Evolutionary conservation across 2,888 invertebrate genomes (phyloP).

Genomic region (Drosophila monieri): DNA sequence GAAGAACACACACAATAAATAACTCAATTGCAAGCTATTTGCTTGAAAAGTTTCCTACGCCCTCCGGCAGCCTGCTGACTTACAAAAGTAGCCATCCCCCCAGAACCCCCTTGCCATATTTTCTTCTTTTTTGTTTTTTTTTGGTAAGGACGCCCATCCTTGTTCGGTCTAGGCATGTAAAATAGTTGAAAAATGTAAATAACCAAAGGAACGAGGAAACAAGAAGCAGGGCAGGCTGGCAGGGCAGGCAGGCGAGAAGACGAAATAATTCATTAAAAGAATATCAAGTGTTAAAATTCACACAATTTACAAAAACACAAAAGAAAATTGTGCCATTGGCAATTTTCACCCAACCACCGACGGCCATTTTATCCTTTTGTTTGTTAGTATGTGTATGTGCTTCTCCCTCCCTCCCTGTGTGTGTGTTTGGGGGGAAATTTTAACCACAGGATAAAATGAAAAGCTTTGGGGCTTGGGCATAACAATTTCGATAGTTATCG

Average conservation of each 20-base stretch:
- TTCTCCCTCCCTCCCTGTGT: background rate
- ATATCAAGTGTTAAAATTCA: slow-evolving; percentile 80
- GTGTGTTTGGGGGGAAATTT: slow-evolving; percentile 10
- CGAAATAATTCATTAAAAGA: slow-evolving; percentile 76
- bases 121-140: background rate
- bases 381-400: slow-evolving; percentile 9
- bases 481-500: slow-evolving; percentile 25
- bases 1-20: slow-evolving; percentile 59
- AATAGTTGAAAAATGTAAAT: slow-evolving; percentile 77
- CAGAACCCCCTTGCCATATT: background rate
- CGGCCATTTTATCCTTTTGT: slow-evolving; percentile 1
- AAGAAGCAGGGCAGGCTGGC: background rate
- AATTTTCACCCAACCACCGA: slow-evolving; percentile 14
- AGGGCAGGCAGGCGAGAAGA: slow-evolving; percentile 35
- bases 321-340: slow-evolving; percentile 63
- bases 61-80: slow-evolving; percentile 59
- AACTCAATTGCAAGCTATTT: slow-evolving; percentile 78
- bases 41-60: slow-evolving; percentile 64
- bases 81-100: slow-evolving; percentile 30
- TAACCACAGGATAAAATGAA: slow-evolving; percentile 19
- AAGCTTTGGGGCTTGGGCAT: slow-evolving; percentile 4
- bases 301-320: slow-evolving; percentile 72
- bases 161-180: slow-evolving; percentile 50
- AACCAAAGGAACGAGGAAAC: slow-evolving; percentile 42
- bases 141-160: slow-evolving; percentile 5